phyloP scores from a whole-genome alignment of 1,140 invertebrate species.

The Ceratina japonica region DNA sequence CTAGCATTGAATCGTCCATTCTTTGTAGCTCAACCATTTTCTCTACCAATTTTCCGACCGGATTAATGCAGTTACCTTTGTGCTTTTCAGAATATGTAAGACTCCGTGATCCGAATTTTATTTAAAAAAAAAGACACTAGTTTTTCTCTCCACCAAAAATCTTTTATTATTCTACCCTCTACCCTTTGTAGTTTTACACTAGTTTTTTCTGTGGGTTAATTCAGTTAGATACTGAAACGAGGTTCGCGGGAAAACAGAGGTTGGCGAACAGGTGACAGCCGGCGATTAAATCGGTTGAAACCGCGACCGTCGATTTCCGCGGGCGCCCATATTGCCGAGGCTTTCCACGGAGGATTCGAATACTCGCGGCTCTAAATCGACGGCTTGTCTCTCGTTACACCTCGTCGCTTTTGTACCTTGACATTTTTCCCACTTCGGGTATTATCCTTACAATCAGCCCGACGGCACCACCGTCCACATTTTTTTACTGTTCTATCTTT shows the following conservation, averaged over 20 bases:
- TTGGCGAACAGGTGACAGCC: neutral
- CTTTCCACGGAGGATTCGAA: neutral
- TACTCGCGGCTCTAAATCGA: neutral
- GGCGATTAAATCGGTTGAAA: constrained; percentile 33
- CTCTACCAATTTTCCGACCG: too few relatives aligned
- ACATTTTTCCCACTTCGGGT: neutral
- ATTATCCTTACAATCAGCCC: neutral
- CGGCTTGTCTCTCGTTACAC: neutral
- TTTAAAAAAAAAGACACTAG: too few relatives aligned
- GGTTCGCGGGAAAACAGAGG: neutral
- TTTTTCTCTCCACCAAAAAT: too few relatives aligned
- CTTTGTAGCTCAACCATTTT: too few relatives aligned
- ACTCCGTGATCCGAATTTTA: too few relatives aligned
- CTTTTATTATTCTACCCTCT: too few relatives aligned
- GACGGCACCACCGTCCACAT: too few relatives aligned
- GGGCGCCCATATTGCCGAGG: neutral
- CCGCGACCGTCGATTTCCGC: constrained; percentile 27
- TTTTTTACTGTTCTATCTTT: neutral
- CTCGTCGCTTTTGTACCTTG: neutral
- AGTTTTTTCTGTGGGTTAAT: neutral
- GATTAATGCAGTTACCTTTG: too few relatives aligned
- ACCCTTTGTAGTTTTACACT: too few relatives aligned
- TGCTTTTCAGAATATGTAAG: too few relatives aligned
- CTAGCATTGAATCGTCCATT: too few relatives aligned
- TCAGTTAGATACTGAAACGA: neutral